A percentile compares a stretch with the other conserved stretches of the same genome.
Evolutionary conservation across 2,888 invertebrate species (phyloP).

Genomic region (Steinernema carpocapsae): DNA sequence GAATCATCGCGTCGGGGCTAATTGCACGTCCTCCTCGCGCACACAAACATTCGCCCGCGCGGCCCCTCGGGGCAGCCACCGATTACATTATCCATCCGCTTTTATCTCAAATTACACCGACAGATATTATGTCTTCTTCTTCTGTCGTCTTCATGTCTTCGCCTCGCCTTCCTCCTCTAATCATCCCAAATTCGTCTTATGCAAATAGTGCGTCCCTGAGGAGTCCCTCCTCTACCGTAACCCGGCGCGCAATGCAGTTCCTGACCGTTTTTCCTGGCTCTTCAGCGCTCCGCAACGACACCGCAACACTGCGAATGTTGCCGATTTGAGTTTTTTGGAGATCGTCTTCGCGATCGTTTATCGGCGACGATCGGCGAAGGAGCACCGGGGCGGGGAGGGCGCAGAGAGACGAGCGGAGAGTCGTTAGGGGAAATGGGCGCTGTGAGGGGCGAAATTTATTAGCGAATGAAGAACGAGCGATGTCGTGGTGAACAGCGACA

Average conservation of each 20-base stretch:
- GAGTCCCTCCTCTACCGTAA: slow-evolving; percentile 29
- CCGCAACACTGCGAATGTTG: slow-evolving; percentile 30
- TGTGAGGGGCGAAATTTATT: slow-evolving; percentile 34
- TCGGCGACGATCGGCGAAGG: slow-evolving; percentile 31
- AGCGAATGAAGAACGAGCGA: slow-evolving; percentile 35
- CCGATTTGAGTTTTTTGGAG: slow-evolving; percentile 33
- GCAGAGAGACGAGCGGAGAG: slow-evolving; percentile 20
- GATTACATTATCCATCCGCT: slow-evolving; percentile 35
- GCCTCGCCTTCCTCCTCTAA: slow-evolving; percentile 17
- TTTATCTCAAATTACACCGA: slow-evolving; percentile 33
- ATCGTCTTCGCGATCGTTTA: slow-evolving; percentile 33
- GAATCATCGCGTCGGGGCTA: slow-evolving; percentile 27
- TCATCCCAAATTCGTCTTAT: slow-evolving; percentile 32
- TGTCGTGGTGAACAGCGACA: slow-evolving; percentile 1
- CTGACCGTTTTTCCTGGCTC: background rate
- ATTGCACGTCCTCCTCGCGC: slow-evolving; percentile 29
- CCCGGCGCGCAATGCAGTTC: background rate
- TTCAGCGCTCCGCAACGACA: background rate
- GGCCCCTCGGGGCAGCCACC: slow-evolving; percentile 33
- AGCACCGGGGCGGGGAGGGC: slow-evolving; percentile 11
- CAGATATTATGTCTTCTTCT: slow-evolving; percentile 33
- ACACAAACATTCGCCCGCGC: slow-evolving; percentile 31
- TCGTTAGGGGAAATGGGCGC: slow-evolving; percentile 32
- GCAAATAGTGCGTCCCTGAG: slow-evolving; percentile 16
- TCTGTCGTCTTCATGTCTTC: slow-evolving; percentile 28